Evolutionary conservation across 1,140 invertebrate genomes (phyloP).

Genomic region (Lepidurus arcticus): DNA sequence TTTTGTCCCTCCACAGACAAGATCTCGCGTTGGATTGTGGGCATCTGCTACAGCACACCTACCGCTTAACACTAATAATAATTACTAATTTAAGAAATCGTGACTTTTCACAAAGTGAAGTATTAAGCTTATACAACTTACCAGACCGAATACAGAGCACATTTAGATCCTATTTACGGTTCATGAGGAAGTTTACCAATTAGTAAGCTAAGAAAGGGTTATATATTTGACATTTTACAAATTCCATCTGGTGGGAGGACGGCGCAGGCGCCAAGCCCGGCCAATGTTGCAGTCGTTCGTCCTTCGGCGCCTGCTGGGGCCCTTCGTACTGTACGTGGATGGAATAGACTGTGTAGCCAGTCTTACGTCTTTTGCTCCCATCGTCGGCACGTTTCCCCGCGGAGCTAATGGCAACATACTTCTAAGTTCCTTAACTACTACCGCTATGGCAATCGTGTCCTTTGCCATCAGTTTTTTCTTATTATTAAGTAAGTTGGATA

Average conservation of each 20-base stretch:
- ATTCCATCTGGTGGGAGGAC: not conserved
- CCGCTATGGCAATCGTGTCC: not conserved
- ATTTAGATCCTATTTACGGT: not conserved
- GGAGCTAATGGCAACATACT: not conserved
- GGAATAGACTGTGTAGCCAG: not conserved
- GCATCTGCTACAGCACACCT: slow-evolving; percentile 1
- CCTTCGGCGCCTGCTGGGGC: not conserved
- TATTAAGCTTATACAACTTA: not conserved
- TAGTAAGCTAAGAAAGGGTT: too few species aligned
- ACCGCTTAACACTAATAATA: not conserved
- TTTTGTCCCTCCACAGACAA: not conserved
- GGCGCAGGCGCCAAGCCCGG: not conserved
- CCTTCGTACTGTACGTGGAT: not conserved
- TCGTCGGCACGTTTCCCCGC: not conserved
- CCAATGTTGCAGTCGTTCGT: not conserved
- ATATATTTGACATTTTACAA: too few species aligned
- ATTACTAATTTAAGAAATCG: too few species aligned
- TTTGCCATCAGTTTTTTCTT: not conserved
- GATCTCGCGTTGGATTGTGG: slow-evolving; percentile 24
- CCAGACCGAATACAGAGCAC: not conserved
- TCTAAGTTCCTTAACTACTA: not conserved
- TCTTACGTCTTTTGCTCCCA: not conserved
- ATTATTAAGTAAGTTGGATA: not conserved
- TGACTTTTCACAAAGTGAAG: too few species aligned
- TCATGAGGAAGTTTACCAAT: too few species aligned